Percentiles rank a stretch among this genome's conserved stretches.
Conservation (phyloP, 2,797 vertebrate genomes). For the Bufotes viridis region DNA sequence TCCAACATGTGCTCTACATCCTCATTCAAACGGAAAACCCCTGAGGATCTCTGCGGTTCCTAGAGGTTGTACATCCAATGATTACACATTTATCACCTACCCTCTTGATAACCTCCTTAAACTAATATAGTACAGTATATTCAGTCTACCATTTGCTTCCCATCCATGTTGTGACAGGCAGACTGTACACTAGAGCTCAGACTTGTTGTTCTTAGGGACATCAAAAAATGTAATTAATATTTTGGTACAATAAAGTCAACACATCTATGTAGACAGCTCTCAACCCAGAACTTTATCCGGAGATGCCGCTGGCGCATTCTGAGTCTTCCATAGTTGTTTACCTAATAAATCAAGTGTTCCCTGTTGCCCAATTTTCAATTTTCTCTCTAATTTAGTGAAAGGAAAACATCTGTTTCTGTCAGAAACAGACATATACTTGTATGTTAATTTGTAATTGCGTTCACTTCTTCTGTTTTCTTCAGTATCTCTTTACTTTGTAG, state of each 20-base stretch:
- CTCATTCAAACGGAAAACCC: too few relatives aligned
- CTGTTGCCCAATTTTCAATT: slow-evolving; percentile 27
- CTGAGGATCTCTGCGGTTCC: too few relatives aligned
- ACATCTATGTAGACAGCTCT: neutral
- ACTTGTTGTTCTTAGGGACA: slow-evolving; percentile 11
- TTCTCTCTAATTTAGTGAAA: slow-evolving; percentile 20
- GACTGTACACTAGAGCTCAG: neutral
- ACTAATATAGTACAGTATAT: too few relatives aligned
- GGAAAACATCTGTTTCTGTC: slow-evolving; percentile 37
- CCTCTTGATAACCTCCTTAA: too few relatives aligned
- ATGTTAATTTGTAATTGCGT: neutral
- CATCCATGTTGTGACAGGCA: neutral
- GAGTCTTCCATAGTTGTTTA: neutral
- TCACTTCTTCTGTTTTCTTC: neutral
- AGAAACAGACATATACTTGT: neutral
- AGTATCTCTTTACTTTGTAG: neutral
- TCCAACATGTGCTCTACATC: too few relatives aligned
- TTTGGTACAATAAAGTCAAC: neutral
- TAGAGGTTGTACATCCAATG: too few relatives aligned
- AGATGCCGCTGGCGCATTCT: neutral
- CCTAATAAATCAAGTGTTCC: slow-evolving; percentile 12
- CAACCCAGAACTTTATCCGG: neutral
- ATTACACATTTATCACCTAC: too few relatives aligned
- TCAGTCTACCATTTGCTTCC: neutral
- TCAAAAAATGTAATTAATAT: slow-evolving; percentile 10